Base-by-base conservation (phyloP, 2,113 vertebrate species). In the Syngnathus scovelli region DNA sequence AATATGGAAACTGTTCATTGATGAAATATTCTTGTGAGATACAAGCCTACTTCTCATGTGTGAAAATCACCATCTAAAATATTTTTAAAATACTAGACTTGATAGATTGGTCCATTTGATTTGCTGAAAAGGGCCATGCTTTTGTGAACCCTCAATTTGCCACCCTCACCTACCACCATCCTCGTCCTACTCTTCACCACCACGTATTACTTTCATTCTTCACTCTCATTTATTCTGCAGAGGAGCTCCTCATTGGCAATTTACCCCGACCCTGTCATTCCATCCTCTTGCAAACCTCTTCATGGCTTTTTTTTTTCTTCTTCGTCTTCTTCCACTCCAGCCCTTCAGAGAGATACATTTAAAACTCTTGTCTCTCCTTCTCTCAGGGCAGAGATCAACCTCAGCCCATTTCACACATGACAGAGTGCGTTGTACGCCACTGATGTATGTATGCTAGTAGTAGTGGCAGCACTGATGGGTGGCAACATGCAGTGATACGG, bases 341-440 rank as follows among this genome's bases (percentile, higher is more conserved):
- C 68, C 51, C 64, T 78, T 79, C 72, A 71, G 71, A 66, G 68
- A 64, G 56, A 43, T 18, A 33, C 72, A 77, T 87, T 77, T 82
- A 36, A 87, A 70, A 72, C 81, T 79, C 55, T 66, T 56, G n/a
- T 67, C 74, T 68, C 60, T 56, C 67, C 73, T 43, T 78, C 76
- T 86, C 78, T 64, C 78, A 71, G 83, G 81, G 76, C 83, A 85
- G 68, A 72, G 84, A 86, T 86, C 86, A 88, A 82, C 76, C 78
- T 74, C 73, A 83, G 76, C 74, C 78, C 83, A 86, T 88, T 88
- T 88, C 84, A 86, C 83, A 86, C 83, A 83, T 81, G 83, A 79
- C 81, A 81, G 83, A 75, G 74, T 80, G 68, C 49, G 79, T 70
- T 85, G 78, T 75, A 74, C 78, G 78, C 78, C 70, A 55, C 62